Base-by-base conservation (phyloP, 2,888 invertebrate genomes). In the Agonopterix subpropinquella region DNA sequence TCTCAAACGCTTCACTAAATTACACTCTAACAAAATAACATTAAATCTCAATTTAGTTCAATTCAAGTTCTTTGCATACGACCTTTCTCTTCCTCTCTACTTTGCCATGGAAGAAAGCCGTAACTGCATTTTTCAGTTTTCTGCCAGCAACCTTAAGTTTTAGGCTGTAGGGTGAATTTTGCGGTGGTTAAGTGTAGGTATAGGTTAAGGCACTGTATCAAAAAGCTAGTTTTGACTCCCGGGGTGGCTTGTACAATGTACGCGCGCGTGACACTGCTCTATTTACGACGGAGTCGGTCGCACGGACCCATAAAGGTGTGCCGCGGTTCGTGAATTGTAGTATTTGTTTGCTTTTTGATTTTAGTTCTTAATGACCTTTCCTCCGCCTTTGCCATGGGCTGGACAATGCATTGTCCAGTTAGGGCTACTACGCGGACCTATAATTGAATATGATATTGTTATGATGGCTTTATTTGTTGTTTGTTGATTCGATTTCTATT, bases 201-300 rank as follows among this genome's bases (percentile, higher is more conserved):
- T 53, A 49, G 39, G 51, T 54, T 54, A 51, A 45, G 57, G 61
- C 59, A 57, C 48, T 70, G 77, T 73, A 77, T 75, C 72, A 70
- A 75, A 72, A 73, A 77, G 79, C 80, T 83, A 82, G 81, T 81
- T 80, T 77, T 80, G 79, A 78, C 81, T 82, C 84, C 82, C 80
- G 80, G 84, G 85, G 85, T 86, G 85, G 84, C 79, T 84, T 77
- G 81, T 80, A 82, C 84, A 80, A 75, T 85, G 86, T 84, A 80
- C 68, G 68, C 70, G 75, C 77, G 82, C 83, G 85, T 84, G 86
- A 85, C 86, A 86, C 77, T 77, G 80, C 76, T 81, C 86, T 86
- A 82, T 86, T 84, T 86, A 85, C 83, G 84, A 83, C 63, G 64
- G 63, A 63, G 67, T 62, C 65, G 70, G 62, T 28, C 11, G 63